These are phyloP conservation scores for Acrossocheilus fasciatus DNA, from an alignment of 2,797 vertebrate genomes.

Conservation along the genomic window DNA sequence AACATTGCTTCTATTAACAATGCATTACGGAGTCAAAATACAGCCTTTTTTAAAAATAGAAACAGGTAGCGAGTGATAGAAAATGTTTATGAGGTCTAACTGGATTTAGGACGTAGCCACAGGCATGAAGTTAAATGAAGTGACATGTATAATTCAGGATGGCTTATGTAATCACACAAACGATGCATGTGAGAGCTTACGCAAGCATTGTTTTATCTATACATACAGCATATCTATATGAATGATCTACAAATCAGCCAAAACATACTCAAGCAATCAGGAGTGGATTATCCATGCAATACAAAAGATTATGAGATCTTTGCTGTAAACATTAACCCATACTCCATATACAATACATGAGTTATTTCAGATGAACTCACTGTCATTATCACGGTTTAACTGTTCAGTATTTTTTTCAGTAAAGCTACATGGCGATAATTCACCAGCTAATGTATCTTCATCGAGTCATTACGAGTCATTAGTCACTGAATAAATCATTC, in stretches of 20 bases:
- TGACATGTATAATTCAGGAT: conserved; percentile 36
- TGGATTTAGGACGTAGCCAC: neutral
- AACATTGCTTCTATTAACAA: conserved; percentile 16
- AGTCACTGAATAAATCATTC: neutral
- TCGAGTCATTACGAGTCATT: neutral
- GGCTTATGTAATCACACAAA: conserved; percentile 23
- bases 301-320: neutral
- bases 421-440: neutral
- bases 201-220: conserved; percentile 16
- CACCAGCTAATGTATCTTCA: neutral
- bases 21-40: neutral
- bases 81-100: neutral
- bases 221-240: neutral
- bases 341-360: neutral
- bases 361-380: neutral
- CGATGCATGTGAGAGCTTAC: conserved; percentile 14
- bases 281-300: neutral
- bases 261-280: neutral
- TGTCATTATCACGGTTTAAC: neutral
- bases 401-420: neutral
- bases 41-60: conserved; percentile 12
- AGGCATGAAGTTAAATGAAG: conserved; percentile 18
- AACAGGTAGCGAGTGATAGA: neutral
- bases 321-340: neutral
- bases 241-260: neutral